Conservation (phyloP, 2,888 invertebrate genomes). For the Alentia gelatinosa region DNA sequence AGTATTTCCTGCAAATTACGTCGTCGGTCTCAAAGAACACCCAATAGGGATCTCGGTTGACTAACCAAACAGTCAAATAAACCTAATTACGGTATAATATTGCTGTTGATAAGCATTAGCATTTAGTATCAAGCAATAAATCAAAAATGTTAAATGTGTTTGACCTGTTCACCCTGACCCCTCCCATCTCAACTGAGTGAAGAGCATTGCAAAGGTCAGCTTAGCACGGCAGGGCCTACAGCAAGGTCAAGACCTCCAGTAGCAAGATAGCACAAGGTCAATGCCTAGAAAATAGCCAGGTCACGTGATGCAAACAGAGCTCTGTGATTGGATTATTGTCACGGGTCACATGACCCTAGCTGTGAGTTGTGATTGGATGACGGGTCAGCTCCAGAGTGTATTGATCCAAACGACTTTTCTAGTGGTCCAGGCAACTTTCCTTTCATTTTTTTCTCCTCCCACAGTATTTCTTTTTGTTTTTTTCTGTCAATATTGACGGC, state of each 20-base stretch:
- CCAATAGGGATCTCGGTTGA: too few species aligned
- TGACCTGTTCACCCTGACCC: background rate
- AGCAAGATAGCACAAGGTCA: background rate
- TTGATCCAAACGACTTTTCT: background rate
- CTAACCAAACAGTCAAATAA: too few species aligned
- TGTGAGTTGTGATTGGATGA: background rate
- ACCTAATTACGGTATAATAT: too few species aligned
- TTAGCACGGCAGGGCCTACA: background rate
- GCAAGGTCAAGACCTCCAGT: background rate
- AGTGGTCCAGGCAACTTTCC: background rate
- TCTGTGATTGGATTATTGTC: constrained; percentile 1
- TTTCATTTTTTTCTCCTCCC: background rate
- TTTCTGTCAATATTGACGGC: background rate
- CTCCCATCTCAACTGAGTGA: background rate
- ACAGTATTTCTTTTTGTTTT: too few species aligned
- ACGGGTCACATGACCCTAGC: background rate
- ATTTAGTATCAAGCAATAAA: too few species aligned
- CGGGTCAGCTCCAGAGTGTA: too few species aligned
- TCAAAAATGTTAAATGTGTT: too few species aligned
- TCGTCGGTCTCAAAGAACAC: too few species aligned
- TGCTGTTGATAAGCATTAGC: too few species aligned
- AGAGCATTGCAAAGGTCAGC: background rate
- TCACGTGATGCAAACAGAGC: background rate
- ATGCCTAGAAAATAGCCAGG: background rate
- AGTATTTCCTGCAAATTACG: too few species aligned